Evolutionary conservation across 2,888 invertebrate genomes (phyloP).

Genomic region (Scrobipalpa atriplicella): DNA sequence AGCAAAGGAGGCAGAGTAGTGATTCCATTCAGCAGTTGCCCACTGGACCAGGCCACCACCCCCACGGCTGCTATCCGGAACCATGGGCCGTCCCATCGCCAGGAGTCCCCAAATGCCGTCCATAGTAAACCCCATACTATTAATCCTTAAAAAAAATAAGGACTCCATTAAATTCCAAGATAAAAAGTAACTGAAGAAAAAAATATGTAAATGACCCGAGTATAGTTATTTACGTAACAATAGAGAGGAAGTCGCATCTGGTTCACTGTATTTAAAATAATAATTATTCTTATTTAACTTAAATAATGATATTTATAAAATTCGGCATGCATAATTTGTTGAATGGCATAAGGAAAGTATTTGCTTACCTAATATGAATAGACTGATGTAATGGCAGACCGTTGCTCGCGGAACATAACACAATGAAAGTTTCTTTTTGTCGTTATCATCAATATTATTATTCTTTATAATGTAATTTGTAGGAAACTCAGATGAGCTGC

Average conservation of each 20-base stretch:
- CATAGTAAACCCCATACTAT: slow-evolving; percentile 65
- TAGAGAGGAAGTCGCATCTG: too few species aligned
- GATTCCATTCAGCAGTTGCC: slow-evolving; percentile 52
- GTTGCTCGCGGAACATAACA: slow-evolving; percentile 32
- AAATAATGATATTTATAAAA: background rate
- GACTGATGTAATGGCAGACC: slow-evolving; percentile 43
- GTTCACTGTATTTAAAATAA: too few species aligned
- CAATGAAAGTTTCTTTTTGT: slow-evolving; percentile 38
- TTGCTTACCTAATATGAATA: slow-evolving; percentile 48
- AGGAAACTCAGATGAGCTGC: slow-evolving; percentile 34
- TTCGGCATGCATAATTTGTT: background rate
- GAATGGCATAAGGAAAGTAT: background rate
- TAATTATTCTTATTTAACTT: too few species aligned
- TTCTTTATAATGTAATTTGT: slow-evolving; percentile 30
- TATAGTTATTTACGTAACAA: too few species aligned
- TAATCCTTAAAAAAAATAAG: slow-evolving; percentile 48
- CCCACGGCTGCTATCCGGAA: slow-evolving; percentile 58
- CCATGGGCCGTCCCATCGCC: slow-evolving; percentile 66
- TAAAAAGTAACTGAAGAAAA: too few species aligned
- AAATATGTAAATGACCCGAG: too few species aligned
- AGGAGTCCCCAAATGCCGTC: slow-evolving; percentile 60
- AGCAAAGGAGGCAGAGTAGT: slow-evolving; percentile 66
- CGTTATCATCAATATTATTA: slow-evolving; percentile 36
- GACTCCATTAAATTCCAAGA: background rate
- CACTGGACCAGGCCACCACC: slow-evolving; percentile 61